Conservation (phyloP, 2,797 vertebrate species). For the Gobionotothen gibberifrons region DNA sequence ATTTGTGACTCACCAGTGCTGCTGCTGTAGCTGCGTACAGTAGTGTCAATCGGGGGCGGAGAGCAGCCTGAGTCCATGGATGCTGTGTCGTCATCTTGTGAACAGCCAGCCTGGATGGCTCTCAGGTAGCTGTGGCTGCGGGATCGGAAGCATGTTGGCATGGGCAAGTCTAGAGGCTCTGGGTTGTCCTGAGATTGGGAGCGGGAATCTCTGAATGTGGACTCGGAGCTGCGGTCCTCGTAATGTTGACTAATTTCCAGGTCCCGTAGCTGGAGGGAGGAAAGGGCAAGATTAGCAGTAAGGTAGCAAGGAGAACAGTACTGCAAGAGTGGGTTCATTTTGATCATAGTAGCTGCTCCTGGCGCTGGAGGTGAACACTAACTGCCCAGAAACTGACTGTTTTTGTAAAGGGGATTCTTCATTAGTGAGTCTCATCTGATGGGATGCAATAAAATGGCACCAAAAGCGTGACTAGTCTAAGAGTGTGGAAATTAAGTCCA, state of each 20-base stretch:
- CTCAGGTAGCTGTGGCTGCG: constrained; percentile 99
- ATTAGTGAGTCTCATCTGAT: constrained; percentile 20
- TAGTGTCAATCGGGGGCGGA: constrained; percentile 89
- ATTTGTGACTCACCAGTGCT: constrained; percentile 90
- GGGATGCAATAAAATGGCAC: neutral
- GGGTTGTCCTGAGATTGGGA: constrained; percentile 86
- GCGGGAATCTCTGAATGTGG: constrained; percentile 89
- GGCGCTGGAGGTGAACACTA: neutral
- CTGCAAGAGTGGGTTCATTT: neutral
- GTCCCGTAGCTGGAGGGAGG: constrained; percentile 86
- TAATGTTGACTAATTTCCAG: constrained; percentile 91
- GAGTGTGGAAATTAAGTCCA: neutral
- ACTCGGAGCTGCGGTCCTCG: constrained; percentile 90
- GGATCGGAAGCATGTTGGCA: constrained; percentile 97
- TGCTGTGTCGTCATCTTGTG: constrained; percentile 94
- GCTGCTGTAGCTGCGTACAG: constrained; percentile 92
- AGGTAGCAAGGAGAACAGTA: neutral
- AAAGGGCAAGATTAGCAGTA: constrained; percentile 8
- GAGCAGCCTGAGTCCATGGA: constrained; percentile 96
- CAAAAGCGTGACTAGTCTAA: constrained; percentile 14
- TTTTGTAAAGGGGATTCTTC: constrained; percentile 9
- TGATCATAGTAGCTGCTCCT: constrained; percentile 9
- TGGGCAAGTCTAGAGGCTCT: constrained; percentile 92
- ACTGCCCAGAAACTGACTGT: neutral
- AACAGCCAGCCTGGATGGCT: constrained; percentile 98